These are phyloP conservation scores for Hippocampus abdominalis DNA, from an alignment of 2,113 vertebrate genomes.

Conservation along the genomic window DNA sequence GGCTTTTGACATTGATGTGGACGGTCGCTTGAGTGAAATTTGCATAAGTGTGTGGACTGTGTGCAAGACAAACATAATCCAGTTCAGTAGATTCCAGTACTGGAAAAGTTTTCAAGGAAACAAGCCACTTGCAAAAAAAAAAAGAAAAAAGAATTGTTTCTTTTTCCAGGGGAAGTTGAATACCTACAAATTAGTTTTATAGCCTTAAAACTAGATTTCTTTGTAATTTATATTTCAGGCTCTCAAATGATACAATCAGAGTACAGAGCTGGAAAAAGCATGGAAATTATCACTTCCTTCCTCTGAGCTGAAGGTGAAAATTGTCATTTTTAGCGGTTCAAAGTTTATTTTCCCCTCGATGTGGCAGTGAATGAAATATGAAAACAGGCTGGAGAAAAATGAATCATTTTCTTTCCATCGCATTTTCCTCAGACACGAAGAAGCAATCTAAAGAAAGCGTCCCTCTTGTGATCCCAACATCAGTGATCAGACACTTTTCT, in stretches of 20 bases:
- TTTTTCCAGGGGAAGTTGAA: neutral
- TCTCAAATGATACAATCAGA: neutral
- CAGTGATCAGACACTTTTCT: slow-evolving; percentile 5
- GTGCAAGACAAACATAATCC: neutral
- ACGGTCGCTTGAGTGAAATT: slow-evolving; percentile 39
- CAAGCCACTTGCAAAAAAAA: neutral
- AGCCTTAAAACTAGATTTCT: neutral
- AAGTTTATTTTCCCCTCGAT: neutral
- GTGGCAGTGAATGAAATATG: neutral
- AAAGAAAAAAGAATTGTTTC: neutral
- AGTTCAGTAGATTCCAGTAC: neutral
- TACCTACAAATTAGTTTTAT: neutral
- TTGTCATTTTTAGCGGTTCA: neutral
- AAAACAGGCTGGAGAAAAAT: neutral
- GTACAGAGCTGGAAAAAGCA: neutral
- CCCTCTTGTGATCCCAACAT: neutral
- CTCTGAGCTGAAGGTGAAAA: neutral
- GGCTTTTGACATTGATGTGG: slow-evolving; percentile 24
- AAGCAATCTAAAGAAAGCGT: neutral
- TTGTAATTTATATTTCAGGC: neutral
- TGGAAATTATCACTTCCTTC: neutral
- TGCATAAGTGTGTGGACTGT: neutral
- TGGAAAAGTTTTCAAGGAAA: neutral
- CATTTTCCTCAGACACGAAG: neutral
- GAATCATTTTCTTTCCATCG: neutral